Evolutionary conservation across 2,888 invertebrate species (phyloP).

Genomic region (Myathropa florea): DNA sequence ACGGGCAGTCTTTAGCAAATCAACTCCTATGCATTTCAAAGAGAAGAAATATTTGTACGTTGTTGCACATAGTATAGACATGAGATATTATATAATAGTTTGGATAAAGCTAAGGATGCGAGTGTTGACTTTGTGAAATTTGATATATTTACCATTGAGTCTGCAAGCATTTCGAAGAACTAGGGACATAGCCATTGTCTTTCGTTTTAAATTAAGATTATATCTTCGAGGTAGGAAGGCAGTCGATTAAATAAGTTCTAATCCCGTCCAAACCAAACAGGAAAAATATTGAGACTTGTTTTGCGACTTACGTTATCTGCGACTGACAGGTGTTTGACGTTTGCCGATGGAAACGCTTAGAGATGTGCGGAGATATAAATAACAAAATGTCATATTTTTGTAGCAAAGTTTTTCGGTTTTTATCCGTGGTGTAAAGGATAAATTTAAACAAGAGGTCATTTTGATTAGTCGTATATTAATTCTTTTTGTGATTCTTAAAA

Average conservation of each 20-base stretch:
- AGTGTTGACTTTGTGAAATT: not conserved
- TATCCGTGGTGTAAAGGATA: no score
- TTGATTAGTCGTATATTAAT: no score
- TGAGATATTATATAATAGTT: slow-evolving; percentile 76
- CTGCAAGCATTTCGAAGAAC: slow-evolving; percentile 76
- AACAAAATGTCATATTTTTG: not conserved
- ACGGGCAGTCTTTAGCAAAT: slow-evolving; percentile 74
- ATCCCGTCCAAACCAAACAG: not conserved
- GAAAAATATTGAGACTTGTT: slow-evolving; percentile 35
- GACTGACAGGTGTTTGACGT: slow-evolving; percentile 17
- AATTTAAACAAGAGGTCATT: no score
- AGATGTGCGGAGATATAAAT: slow-evolving; percentile 4
- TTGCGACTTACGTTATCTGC: slow-evolving; percentile 6
- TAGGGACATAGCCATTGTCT: slow-evolving; percentile 75
- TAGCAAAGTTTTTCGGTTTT: not conserved
- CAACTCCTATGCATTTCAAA: slow-evolving; percentile 37
- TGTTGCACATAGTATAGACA: slow-evolving; percentile 1
- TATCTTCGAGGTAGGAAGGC: not conserved
- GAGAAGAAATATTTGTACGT: slow-evolving; percentile 17
- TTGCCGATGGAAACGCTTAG: not conserved
- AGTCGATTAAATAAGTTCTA: not conserved
- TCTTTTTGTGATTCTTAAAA: no score
- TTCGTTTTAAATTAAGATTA: not conserved
- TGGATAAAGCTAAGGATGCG: slow-evolving; percentile 18
- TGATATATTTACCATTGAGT: slow-evolving; percentile 74